A percentile compares a stretch with the other conserved stretches of the same genome.
These are phyloP conservation scores for Drosophila elegans DNA, from an alignment of 1,140 invertebrate genomes.

Conservation along the genomic window DNA sequence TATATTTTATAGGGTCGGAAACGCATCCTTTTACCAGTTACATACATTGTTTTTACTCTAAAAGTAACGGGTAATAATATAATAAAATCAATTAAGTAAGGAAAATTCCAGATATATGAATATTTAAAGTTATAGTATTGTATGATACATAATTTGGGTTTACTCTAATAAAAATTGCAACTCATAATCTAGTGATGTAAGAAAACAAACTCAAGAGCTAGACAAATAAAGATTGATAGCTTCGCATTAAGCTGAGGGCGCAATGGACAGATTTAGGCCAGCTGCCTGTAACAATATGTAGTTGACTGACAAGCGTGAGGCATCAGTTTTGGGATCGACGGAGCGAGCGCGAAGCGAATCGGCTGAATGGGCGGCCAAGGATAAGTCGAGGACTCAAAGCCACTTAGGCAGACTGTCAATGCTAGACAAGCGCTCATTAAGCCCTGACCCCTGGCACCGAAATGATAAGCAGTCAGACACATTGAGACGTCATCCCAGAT, in stretches of 20 bases:
- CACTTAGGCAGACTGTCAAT: slow-evolving; percentile 75
- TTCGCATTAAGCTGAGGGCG: neutral
- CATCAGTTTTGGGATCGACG: slow-evolving; percentile 43
- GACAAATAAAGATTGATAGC: slow-evolving; percentile 15
- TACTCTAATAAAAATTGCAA: neutral
- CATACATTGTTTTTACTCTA: neutral
- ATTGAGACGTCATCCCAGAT: slow-evolving; percentile 32
- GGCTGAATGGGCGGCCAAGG: slow-evolving; percentile 37
- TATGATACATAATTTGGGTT: too few relatives aligned
- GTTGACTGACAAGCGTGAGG: slow-evolving; percentile 39
- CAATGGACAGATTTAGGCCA: slow-evolving; percentile 38
- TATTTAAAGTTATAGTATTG: too few relatives aligned
- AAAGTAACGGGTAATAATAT: too few relatives aligned
- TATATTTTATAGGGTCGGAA: too few relatives aligned
- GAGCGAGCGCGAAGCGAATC: slow-evolving; percentile 13
- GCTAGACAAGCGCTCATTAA: slow-evolving; percentile 76
- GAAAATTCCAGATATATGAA: too few relatives aligned
- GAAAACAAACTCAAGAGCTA: neutral
- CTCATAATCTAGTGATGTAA: slow-evolving; percentile 2
- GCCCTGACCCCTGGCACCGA: slow-evolving; percentile 66
- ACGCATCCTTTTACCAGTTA: too few relatives aligned
- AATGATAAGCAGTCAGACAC: slow-evolving; percentile 59
- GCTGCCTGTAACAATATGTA: slow-evolving; percentile 16
- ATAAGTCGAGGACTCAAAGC: slow-evolving; percentile 47
- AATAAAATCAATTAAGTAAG: neutral